Percentiles rank a stretch among this genome's conserved stretches.
Conservation (phyloP, 2,113 vertebrate genomes). For the Okapia johnstoni region DNA sequence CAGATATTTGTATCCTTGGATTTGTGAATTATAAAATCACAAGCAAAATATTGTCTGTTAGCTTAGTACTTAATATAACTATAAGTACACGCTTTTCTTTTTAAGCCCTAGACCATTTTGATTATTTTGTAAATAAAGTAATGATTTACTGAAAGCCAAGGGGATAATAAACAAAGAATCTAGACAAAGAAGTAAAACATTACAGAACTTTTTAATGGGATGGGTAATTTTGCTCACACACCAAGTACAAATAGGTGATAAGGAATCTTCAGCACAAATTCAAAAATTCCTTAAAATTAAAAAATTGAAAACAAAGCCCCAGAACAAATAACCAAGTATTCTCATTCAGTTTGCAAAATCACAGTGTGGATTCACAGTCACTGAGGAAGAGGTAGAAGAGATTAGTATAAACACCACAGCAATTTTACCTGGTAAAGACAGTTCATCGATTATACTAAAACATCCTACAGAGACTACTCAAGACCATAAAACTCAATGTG, state of each 20-base stretch:
- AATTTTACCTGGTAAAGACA: slow-evolving; percentile 10
- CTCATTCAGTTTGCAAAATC: neutral
- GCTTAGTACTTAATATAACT: neutral
- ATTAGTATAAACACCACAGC: accelerated
- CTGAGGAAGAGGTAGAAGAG: neutral
- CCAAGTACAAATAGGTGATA: slow-evolving; percentile 41
- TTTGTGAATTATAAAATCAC: neutral
- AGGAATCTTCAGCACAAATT: slow-evolving; percentile 41
- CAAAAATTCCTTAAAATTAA: neutral
- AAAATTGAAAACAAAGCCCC: slow-evolving; percentile 36
- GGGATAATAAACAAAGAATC: slow-evolving; percentile 7
- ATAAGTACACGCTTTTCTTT: neutral
- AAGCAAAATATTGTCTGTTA: neutral
- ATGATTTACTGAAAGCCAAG: neutral
- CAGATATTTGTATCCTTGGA: neutral
- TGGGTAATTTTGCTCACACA: slow-evolving; percentile 20
- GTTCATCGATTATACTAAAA: neutral
- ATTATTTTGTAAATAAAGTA: slow-evolving; percentile 9
- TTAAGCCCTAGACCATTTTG: neutral
- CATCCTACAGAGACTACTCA: neutral
- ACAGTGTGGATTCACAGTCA: neutral
- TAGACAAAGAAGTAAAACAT: neutral
- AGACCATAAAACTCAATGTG: neutral
- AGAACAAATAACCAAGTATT: neutral
- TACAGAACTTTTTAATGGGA: neutral